Conservation (phyloP, 2,113 vertebrate genomes). For the Atrichornis clamosus region DNA sequence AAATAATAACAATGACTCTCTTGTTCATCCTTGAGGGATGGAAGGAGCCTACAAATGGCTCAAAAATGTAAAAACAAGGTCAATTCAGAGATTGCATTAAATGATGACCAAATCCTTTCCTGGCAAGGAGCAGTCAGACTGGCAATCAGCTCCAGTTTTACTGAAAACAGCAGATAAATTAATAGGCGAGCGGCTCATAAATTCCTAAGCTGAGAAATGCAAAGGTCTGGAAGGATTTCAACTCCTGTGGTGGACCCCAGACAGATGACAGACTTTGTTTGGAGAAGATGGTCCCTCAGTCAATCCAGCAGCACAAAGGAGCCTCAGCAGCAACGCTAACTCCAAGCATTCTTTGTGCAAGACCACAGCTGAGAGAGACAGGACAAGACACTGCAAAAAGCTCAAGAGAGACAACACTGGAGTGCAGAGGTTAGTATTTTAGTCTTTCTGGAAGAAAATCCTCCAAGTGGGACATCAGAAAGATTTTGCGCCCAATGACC, state of each 20-base stretch:
- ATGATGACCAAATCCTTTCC: slow-evolving; percentile 3
- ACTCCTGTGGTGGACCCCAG: not conserved
- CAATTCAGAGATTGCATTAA: not conserved
- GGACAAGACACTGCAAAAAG: not conserved
- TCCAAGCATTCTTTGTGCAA: not conserved
- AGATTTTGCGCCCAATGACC: not conserved
- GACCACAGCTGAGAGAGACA: not conserved
- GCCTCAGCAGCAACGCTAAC: not conserved
- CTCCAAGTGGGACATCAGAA: not conserved
- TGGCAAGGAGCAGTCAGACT: not conserved
- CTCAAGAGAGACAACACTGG: not conserved
- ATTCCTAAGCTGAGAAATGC: not conserved
- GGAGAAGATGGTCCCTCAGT: fast-evolving
- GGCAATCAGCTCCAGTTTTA: not conserved
- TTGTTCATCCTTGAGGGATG: not conserved
- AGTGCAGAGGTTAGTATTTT: not conserved
- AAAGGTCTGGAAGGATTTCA: not conserved
- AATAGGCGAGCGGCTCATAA: not conserved
- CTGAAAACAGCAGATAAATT: not conserved
- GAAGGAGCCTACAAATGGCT: not conserved
- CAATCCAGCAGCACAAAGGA: not conserved
- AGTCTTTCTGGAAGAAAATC: not conserved
- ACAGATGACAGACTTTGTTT: not conserved
- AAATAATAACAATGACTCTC: not conserved
- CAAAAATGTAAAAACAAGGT: not conserved